Conservation (phyloP, 2,113 vertebrate species). For the Heterotis niloticus region DNA sequence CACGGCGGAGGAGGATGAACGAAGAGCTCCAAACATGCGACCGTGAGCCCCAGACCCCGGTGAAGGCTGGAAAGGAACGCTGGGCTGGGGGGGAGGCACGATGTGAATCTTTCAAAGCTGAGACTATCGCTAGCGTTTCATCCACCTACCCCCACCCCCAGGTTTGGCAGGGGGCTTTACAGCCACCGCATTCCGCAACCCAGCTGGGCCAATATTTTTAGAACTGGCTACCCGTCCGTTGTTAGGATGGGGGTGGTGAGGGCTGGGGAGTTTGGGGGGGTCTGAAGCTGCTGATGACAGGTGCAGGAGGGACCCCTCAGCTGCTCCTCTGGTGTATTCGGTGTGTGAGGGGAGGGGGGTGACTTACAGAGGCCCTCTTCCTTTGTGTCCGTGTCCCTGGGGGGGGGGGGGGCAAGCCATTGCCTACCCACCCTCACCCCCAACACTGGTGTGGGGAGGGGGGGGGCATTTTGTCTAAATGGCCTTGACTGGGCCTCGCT, state of each 20-base stretch:
- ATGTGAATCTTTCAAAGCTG: neutral
- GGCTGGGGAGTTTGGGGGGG: neutral
- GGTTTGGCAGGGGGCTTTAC: neutral
- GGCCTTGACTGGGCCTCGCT: slow-evolving; percentile 14
- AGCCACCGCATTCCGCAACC: neutral
- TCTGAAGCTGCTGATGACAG: neutral
- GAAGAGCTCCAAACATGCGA: too few relatives aligned
- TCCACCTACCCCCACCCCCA: neutral
- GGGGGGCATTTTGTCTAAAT: neutral
- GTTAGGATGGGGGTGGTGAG: neutral
- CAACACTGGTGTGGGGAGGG: neutral
- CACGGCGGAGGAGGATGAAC: too few relatives aligned
- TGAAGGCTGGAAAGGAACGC: neutral
- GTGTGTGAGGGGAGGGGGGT: neutral
- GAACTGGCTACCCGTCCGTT: neutral
- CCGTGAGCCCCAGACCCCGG: too few relatives aligned
- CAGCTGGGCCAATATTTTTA: slow-evolving; percentile 10
- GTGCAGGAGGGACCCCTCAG: slow-evolving; percentile 10
- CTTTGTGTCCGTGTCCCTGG: neutral
- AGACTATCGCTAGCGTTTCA: neutral
- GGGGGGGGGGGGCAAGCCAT: neutral
- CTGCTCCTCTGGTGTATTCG: neutral
- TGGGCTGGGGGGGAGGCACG: neutral
- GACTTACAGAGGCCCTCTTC: neutral
- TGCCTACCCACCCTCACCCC: neutral